Conservation (phyloP, 1,140 invertebrate species). For the Chrysomallon squamiferum region DNA sequence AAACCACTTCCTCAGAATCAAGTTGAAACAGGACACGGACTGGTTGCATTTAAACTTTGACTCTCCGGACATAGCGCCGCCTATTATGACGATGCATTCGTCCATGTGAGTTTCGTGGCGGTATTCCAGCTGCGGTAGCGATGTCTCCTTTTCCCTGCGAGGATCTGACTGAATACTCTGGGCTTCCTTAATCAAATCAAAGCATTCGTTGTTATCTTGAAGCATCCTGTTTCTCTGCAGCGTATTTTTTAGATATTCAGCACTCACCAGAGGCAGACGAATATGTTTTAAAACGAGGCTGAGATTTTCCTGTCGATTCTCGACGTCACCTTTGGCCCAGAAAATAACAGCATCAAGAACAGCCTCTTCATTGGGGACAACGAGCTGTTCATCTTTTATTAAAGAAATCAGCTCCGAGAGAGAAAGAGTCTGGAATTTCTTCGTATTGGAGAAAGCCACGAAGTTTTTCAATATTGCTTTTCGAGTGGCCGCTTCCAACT, state of each 20-base stretch:
- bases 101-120: constrained; percentile 8
- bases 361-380: constrained; percentile 11
- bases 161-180: background rate
- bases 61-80: constrained; percentile 8
- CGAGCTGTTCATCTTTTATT: constrained; percentile 7
- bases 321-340: constrained; percentile 15
- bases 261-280: constrained; percentile 9
- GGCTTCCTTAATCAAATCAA: background rate
- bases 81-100: constrained; percentile 18
- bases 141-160: constrained; percentile 2
- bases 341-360: constrained; percentile 9
- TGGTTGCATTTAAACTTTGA: constrained; percentile 11
- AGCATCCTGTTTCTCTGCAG: background rate
- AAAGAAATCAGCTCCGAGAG: constrained; percentile 10
- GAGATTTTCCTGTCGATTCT: background rate
- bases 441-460: constrained; percentile 4
- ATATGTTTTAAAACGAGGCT: constrained; percentile 12
- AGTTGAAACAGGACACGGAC: constrained; percentile 12
- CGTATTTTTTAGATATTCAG: constrained; percentile 6
- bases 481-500: constrained; percentile 1
- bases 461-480: constrained; percentile 11
- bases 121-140: background rate
- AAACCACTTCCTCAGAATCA: constrained; percentile 25
- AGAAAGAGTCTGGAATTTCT: constrained; percentile 11
- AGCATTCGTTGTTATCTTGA: constrained; percentile 4